Percentiles rank a stretch among this genome's conserved stretches.
These are phyloP conservation scores for Rhea pennata DNA, from an alignment of 2,113 vertebrate species.

Conservation along the genomic window DNA sequence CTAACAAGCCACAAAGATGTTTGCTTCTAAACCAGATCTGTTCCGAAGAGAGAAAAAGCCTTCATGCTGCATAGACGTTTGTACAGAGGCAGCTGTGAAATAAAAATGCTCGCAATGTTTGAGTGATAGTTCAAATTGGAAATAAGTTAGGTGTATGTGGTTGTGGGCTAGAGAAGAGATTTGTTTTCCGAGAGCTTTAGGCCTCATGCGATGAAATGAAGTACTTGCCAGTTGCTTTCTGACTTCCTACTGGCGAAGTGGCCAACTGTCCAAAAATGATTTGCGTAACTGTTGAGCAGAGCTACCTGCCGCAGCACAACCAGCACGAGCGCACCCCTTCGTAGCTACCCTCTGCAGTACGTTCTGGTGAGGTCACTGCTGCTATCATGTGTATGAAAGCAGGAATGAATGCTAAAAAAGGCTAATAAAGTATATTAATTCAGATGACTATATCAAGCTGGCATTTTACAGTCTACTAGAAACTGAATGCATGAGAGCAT, in stretches of 20 bases:
- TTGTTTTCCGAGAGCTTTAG: constrained; percentile 32
- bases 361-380: neutral
- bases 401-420: constrained; percentile 13
- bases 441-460: constrained; percentile 48
- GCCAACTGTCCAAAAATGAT: constrained; percentile 3
- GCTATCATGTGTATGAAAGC: neutral
- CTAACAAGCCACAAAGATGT: constrained; percentile 58
- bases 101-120: neutral
- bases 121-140: constrained; percentile 1
- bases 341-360: neutral
- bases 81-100: constrained; percentile 44
- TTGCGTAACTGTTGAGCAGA: neutral
- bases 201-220: constrained; percentile 11
- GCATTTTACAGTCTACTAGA: constrained; percentile 63
- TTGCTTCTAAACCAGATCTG: constrained; percentile 49
- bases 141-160: constrained; percentile 35
- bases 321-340: accelerated
- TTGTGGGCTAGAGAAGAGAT: neutral
- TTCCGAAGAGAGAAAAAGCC: constrained; percentile 5
- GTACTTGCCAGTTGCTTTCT: constrained; percentile 25
- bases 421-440: constrained; percentile 55
- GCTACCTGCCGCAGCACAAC: neutral
- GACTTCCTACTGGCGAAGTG: neutral
- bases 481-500: constrained; percentile 39
- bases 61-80: neutral